phyloP scores from a whole-genome alignment of 1,140 invertebrate genomes.

The Drosophila chauvacae region DNA sequence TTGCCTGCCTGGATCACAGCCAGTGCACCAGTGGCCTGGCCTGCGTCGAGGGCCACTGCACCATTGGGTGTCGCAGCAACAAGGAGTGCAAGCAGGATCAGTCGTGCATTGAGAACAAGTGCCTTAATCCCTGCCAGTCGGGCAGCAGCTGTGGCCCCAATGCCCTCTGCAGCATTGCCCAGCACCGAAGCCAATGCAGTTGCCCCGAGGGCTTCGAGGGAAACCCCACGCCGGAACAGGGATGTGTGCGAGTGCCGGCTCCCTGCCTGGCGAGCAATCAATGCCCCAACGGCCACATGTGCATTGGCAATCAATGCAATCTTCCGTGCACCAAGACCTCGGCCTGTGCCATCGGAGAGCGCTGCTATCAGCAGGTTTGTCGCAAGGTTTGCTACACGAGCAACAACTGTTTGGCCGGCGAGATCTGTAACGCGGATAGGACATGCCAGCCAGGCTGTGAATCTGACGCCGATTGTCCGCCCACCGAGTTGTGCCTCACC shows the following conservation, averaged over 20 bases:
- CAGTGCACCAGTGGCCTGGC: constrained; percentile 92
- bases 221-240: constrained; percentile 94
- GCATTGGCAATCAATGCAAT: constrained; percentile 90
- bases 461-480: constrained; percentile 91
- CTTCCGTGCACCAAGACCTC: constrained; percentile 89
- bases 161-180: constrained; percentile 90
- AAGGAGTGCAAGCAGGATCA: constrained; percentile 90
- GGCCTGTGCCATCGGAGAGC: constrained; percentile 92
- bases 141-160: constrained; percentile 93
- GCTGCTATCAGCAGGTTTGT: constrained; percentile 91
- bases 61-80: constrained; percentile 92
- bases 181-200: constrained; percentile 90
- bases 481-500: constrained; percentile 91
- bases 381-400: constrained; percentile 94
- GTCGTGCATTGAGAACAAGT: constrained; percentile 93
- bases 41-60: constrained; percentile 91
- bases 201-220: constrained; percentile 94
- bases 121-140: constrained; percentile 91
- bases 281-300: constrained; percentile 90
- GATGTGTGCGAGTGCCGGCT: constrained; percentile 91
- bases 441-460: constrained; percentile 93
- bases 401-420: constrained; percentile 94
- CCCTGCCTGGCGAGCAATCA: constrained; percentile 88
- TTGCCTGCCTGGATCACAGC: constrained; percentile 91
- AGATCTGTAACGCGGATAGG: constrained; percentile 92